A percentile compares a stretch with the other conserved stretches of the same genome.
These are phyloP conservation scores for Fulmarus glacialis DNA, from an alignment of 2,113 vertebrate species.

Conservation along the genomic window DNA sequence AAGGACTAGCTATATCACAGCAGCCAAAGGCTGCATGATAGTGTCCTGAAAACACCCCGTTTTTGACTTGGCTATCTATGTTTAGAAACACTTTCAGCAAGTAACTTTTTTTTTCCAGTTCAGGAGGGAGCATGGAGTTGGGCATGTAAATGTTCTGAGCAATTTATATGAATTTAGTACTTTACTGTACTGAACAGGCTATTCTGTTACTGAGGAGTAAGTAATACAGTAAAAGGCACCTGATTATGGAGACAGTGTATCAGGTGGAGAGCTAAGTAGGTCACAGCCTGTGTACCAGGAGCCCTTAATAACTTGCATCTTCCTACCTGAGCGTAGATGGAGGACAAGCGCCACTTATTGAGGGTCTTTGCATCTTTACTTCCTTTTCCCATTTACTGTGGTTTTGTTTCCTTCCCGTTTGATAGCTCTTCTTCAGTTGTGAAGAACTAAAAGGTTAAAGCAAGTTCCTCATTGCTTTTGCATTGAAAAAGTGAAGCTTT, in stretches of 20 bases:
- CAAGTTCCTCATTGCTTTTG: not conserved
- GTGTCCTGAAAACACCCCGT: not conserved
- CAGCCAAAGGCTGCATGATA: accelerated
- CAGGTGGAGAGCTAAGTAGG: not conserved
- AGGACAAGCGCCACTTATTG: not conserved
- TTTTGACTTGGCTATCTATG: not conserved
- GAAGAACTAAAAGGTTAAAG: not conserved
- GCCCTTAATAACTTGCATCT: not conserved
- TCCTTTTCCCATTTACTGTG: not conserved
- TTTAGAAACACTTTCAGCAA: not conserved
- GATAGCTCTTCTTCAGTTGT: not conserved
- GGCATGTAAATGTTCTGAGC: not conserved
- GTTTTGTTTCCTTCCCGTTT: not conserved
- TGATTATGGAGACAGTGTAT: not conserved
- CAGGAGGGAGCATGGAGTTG: not conserved
- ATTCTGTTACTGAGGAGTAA: not conserved
- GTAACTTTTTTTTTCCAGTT: not conserved
- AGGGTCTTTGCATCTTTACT: not conserved
- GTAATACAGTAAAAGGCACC: not conserved
- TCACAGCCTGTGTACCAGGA: not conserved
- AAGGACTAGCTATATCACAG: not conserved
- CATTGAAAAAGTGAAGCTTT: not conserved
- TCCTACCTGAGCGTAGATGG: not conserved
- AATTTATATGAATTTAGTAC: not conserved
- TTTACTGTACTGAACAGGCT: not conserved